Evolutionary conservation across 2,113 vertebrate genomes (phyloP), one percentile per base, ranked within the genome.

Genomic region (Boulengerochromis microlepis): DNA sequence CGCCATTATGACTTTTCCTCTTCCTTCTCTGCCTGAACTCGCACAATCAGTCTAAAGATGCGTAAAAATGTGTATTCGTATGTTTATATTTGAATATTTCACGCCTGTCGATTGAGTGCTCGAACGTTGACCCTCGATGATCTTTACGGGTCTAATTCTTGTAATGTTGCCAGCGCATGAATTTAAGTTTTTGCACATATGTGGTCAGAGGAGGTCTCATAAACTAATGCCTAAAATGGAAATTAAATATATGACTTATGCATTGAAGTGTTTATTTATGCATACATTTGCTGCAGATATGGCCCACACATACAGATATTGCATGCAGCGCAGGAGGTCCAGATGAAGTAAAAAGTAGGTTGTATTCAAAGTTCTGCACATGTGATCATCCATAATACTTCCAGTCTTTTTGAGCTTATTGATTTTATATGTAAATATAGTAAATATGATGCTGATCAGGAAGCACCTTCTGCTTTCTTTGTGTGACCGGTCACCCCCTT

Each of bases 11-110:
- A 89, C 90, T 91, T 87, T 88, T 66, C 40, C 80, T 89, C 56
- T 53, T 35, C 54, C 80, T 89, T 56, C 52, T 74, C 12, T 38
- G 50, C 52, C 85, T 53, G 40, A 29, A 40, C 86, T 10, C 8
- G 0, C 86, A 29, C n/a, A 11, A 86, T 85, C 71, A 13, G 29
- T 85, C 9, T 40, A 11, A 22, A 82, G 42, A 71, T 38, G 19
- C 7, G 6, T 81, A 10, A 22, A 81, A 57, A 80, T 59, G 45
- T 78, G 52, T 59, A 33, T 66, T 45, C 35, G 53, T 45, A 76
- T 89, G 19, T 89, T 84, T 86, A 35, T 18, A 57, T 90, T 80
- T 56, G 29, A 86, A 85, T 64, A 82, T 86, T 85, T 87, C 69
- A 92, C 45, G 29, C 56, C 19, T 83, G 52, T 69, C 69, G 31